Conservation (phyloP, 2,888 invertebrate species). For the Dolichomitus sp. region DNA sequence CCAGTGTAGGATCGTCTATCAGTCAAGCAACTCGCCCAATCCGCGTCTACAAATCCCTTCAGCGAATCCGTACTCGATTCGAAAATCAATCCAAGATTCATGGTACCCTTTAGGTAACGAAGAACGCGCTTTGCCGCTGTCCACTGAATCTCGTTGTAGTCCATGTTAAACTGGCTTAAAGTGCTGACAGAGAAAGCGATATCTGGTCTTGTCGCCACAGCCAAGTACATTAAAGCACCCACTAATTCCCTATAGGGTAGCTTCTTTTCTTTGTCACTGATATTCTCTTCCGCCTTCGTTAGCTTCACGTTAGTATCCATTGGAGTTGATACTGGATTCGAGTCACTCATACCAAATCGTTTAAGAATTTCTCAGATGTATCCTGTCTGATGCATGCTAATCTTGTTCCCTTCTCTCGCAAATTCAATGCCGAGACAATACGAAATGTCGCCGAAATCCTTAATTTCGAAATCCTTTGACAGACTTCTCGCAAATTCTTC, state of each 20-base stretch:
- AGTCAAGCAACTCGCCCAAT: constrained; percentile 69
- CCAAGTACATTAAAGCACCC: constrained; percentile 67
- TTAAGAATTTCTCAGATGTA: constrained; percentile 71
- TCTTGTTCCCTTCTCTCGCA: constrained; percentile 5
- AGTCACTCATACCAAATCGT: constrained; percentile 74
- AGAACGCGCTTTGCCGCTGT: constrained; percentile 76
- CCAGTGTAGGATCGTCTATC: constrained; percentile 65
- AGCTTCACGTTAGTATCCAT: constrained; percentile 61
- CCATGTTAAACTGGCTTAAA: constrained; percentile 61
- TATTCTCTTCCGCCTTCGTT: constrained; percentile 49
- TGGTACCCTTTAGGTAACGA: constrained; percentile 74
- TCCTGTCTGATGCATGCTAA: constrained; percentile 61
- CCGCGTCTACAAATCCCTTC: constrained; percentile 75
- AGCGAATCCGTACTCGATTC: constrained; percentile 38
- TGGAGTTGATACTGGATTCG: constrained; percentile 73
- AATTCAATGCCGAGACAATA: constrained; percentile 73
- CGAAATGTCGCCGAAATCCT: constrained; percentile 65
- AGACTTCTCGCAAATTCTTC: constrained; percentile 43
- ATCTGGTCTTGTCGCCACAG: constrained; percentile 64
- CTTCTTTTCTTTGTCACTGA: constrained; percentile 36
- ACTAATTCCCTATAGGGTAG: constrained; percentile 66
- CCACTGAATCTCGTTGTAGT: constrained; percentile 68
- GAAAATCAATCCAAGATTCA: constrained; percentile 68
- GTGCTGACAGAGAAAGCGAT: constrained; percentile 63
- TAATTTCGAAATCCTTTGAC: constrained; percentile 60